These are phyloP conservation scores for Poecilus cupreus DNA, from an alignment of 2,888 invertebrate species.

Conservation along the genomic window DNA sequence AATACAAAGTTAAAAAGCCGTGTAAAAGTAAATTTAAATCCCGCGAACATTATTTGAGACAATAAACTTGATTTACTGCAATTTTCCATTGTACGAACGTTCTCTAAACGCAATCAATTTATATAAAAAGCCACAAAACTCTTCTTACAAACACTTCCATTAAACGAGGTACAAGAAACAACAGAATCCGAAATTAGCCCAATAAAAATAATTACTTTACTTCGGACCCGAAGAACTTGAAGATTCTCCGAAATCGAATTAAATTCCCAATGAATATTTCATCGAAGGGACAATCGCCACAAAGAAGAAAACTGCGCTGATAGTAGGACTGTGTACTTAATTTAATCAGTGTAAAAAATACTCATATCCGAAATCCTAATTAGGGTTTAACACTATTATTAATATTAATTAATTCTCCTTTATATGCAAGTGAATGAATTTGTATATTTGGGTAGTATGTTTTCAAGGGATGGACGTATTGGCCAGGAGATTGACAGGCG, in stretches of 20 bases:
- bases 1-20: too few species aligned
- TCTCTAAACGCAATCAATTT: constrained; percentile 5
- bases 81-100: not conserved
- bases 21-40: constrained; percentile 17
- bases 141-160: constrained; percentile 21
- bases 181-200: constrained; percentile 17
- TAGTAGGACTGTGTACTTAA: too few species aligned
- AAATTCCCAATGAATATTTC: constrained; percentile 16
- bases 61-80: constrained; percentile 31
- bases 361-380: too few species aligned
- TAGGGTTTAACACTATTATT: too few species aligned
- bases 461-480: too few species aligned
- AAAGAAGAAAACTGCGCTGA: too few species aligned
- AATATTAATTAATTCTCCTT: too few species aligned
- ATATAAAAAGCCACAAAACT: constrained; percentile 20
- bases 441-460: too few species aligned
- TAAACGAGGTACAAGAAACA: constrained; percentile 18
- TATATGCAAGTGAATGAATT: too few species aligned
- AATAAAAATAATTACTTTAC: constrained; percentile 36
- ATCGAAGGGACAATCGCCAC: not conserved
- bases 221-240: not conserved
- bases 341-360: too few species aligned
- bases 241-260: constrained; percentile 24
- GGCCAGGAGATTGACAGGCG: too few species aligned
- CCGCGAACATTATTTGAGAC: constrained; percentile 4